phyloP scores from a whole-genome alignment of 1,140 invertebrate genomes.

The Parasteatoda tepidariorum region DNA sequence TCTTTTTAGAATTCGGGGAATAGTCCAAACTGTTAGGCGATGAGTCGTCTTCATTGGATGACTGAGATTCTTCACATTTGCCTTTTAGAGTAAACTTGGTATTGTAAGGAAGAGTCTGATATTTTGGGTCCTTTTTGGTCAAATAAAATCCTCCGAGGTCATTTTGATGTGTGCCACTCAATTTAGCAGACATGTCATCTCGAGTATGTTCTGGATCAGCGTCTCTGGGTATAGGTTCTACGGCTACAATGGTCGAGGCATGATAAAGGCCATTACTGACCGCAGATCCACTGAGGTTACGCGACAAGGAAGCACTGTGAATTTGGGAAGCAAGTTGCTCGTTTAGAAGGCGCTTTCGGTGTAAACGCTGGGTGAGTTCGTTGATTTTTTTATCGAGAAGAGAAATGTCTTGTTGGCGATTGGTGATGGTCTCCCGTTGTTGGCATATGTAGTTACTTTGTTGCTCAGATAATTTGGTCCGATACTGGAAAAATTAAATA shows the following conservation, averaged over 20 bases:
- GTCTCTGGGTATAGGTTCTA: conserved; percentile 86
- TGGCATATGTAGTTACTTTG: conserved; percentile 87
- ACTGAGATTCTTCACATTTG: conserved; percentile 43
- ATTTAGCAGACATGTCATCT: conserved; percentile 65
- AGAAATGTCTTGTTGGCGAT: conserved; percentile 88
- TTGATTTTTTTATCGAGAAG: conserved; percentile 92
- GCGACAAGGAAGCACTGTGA: conserved; percentile 64
- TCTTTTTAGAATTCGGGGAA: conserved; percentile 8
- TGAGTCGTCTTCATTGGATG: conserved; percentile 44
- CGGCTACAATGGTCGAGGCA: conserved; percentile 77
- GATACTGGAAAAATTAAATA: conserved; percentile 76
- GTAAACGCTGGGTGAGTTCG: conserved; percentile 89
- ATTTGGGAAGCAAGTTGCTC: conserved; percentile 84
- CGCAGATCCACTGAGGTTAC: neutral
- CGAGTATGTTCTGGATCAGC: conserved; percentile 62
- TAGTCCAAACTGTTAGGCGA: conserved; percentile 33
- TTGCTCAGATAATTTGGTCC: conserved; percentile 95
- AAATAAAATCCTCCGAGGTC: conserved; percentile 69
- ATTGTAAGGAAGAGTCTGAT: conserved; percentile 91
- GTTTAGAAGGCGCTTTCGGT: conserved; percentile 86
- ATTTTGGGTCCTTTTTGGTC: conserved; percentile 92
- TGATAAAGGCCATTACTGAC: conserved; percentile 22
- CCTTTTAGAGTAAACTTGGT: conserved; percentile 76
- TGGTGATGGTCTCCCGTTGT: conserved; percentile 85
- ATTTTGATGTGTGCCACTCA: conserved; percentile 17